phyloP scores from a whole-genome alignment of 2,797 vertebrate species.

The Allenopithecus nigroviridis region DNA sequence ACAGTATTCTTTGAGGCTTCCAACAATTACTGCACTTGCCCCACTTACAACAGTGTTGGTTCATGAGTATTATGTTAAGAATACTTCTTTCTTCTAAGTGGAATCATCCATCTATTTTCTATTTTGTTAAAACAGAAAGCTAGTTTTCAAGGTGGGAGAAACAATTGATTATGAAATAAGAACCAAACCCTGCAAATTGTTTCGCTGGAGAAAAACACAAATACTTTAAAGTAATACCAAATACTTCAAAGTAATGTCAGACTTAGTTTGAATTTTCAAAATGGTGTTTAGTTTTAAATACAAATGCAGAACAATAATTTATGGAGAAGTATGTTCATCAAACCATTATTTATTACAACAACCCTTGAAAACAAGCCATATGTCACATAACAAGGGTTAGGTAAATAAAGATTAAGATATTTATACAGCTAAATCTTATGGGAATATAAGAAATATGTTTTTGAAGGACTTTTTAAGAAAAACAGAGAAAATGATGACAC shows the following conservation, averaged over 20 bases:
- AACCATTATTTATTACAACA: background rate
- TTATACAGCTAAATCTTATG: background rate
- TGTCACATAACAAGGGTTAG: background rate
- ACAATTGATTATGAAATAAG: background rate
- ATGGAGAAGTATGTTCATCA: background rate
- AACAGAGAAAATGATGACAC: background rate
- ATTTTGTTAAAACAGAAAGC: constrained; percentile 27
- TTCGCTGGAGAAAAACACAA: background rate
- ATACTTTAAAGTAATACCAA: background rate
- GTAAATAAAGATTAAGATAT: background rate
- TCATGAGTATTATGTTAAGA: background rate
- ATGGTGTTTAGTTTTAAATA: background rate
- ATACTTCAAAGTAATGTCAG: background rate
- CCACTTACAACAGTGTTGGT: background rate
- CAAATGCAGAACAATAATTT: constrained; percentile 10
- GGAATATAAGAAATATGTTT: background rate
- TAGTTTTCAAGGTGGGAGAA: constrained; percentile 43
- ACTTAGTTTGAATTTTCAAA: background rate
- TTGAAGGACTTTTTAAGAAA: background rate
- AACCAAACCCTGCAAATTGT: background rate
- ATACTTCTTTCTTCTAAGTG: background rate
- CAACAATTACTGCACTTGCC: background rate
- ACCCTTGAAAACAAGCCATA: background rate
- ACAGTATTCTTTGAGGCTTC: background rate
- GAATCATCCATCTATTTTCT: constrained; percentile 43